phyloP scores from a whole-genome alignment of 2,797 vertebrate genomes.

The Amblyopsis hoosieri region DNA sequence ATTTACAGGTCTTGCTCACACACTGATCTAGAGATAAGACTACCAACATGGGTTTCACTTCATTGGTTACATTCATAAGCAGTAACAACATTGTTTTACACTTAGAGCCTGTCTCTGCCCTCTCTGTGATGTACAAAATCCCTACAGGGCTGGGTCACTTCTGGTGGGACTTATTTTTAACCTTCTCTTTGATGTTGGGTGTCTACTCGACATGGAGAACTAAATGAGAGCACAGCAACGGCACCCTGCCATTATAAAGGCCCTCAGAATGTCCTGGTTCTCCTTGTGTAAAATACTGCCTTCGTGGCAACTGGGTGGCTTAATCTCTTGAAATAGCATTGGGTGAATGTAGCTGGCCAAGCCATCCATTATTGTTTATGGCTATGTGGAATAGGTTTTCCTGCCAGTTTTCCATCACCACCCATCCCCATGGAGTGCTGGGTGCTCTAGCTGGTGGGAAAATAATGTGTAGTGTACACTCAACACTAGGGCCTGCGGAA shows the following conservation, averaged over 20 bases:
- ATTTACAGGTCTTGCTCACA: no score
- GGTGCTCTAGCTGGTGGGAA: slow-evolving; percentile 59
- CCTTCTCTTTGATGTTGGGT: slow-evolving; percentile 58
- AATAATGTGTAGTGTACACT: slow-evolving; percentile 44
- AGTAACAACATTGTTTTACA: slow-evolving; percentile 13
- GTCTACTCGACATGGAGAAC: slow-evolving; percentile 43
- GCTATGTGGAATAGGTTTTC: slow-evolving; percentile 74
- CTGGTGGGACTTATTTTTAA: slow-evolving; percentile 59
- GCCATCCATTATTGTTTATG: slow-evolving; percentile 74
- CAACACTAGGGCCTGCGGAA: slow-evolving; percentile 34
- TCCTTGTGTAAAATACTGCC: slow-evolving; percentile 72
- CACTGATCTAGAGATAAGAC: no score
- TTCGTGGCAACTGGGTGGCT: slow-evolving; percentile 62
- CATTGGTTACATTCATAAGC: not conserved
- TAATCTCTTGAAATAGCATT: slow-evolving; percentile 73
- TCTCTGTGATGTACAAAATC: slow-evolving; percentile 19
- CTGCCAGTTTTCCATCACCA: slow-evolving; percentile 77
- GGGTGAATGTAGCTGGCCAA: slow-evolving; percentile 62
- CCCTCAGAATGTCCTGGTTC: slow-evolving; percentile 55
- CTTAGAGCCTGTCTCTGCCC: slow-evolving; percentile 10
- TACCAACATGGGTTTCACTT: not conserved
- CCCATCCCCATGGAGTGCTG: slow-evolving; percentile 63
- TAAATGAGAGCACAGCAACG: slow-evolving; percentile 61
- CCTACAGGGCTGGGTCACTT: slow-evolving; percentile 36
- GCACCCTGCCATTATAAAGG: slow-evolving; percentile 75